Conservation (phyloP, 2,113 vertebrate species). For the Stomatorhinus ivindoensis region DNA sequence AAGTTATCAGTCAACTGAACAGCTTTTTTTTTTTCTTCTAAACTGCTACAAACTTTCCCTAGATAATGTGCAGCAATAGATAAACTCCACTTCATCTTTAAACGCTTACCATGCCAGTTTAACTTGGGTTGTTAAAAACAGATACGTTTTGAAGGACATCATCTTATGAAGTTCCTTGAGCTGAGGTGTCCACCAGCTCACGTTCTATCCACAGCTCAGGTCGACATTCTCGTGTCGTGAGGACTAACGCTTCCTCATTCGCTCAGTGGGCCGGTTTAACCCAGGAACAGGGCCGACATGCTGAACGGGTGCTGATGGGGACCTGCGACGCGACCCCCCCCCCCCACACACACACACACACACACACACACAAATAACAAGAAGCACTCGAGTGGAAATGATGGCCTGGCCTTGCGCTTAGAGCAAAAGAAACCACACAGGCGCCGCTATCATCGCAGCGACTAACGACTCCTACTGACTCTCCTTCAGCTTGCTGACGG, state of each 20-base stretch:
- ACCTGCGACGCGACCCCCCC: background rate
- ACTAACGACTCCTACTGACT: background rate
- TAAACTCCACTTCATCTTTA: background rate
- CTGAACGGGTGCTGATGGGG: background rate
- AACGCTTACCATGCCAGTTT: background rate
- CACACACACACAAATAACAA: slow-evolving; percentile 39
- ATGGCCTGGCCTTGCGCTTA: slow-evolving; percentile 53
- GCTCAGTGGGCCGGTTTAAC: background rate
- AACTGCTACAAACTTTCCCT: background rate
- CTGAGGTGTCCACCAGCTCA: slow-evolving; percentile 18
- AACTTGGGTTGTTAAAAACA: background rate
- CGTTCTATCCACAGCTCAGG: background rate
- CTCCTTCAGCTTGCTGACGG: background rate
- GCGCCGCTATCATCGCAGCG: too few relatives aligned
- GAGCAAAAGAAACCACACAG: slow-evolving; percentile 34
- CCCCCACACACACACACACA: background rate
- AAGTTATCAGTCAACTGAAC: background rate
- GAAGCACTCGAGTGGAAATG: slow-evolving; percentile 55
- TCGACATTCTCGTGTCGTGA: background rate
- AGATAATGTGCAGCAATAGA: background rate
- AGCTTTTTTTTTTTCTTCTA: background rate
- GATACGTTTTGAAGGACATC: background rate
- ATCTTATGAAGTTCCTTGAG: background rate
- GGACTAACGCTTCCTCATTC: background rate
- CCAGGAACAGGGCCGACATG: background rate